Evolutionary conservation across 2,797 vertebrate species (phyloP), one percentile per base, ranked within the genome.

Genomic region (Tapirus indicus): DNA sequence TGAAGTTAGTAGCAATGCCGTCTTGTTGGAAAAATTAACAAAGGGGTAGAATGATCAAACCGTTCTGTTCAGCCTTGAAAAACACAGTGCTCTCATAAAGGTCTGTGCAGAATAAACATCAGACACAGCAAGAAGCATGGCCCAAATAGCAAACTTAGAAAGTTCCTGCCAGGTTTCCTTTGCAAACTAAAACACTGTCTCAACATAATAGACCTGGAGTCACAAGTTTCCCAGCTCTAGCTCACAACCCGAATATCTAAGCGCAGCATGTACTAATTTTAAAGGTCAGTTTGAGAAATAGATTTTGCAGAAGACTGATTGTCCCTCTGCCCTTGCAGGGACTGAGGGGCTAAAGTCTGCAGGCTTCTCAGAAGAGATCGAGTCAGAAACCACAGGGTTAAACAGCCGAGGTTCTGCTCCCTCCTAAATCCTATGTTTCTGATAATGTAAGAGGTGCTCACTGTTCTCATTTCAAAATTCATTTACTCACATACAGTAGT

Each of bases 261-360:
- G 77, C 58, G 78, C 88, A 69, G 35, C 9, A 69, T 41, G 41
- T 75, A 58, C n/a, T 94, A 52, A 91, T 85, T 97, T 92, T 84
- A 83, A 89, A 66, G n/a, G 41, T 93, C 54, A 54, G 32, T 79
- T 60, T 68, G 18, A 89, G 79, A 75, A 64, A 88, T 0, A 92
- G 12, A 88, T 78, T 82, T 94, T 92, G 25, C 13, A 95, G 82
- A 84, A 94, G 47, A 0, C 25, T 91, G 49, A 64, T 16, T 79
- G 23, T 41, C 21, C 23, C 18, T 89, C n/a, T 85, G 41, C 52
- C 66, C 21, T 83, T 94, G 20, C 5, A 72, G 72, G 21, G 54
- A 44, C 47, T 5, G 4, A 83, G 11, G 12, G 0, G 23, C 41
- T 69, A 13, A 93, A 79, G 17, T 47, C 47, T 74, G 32, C 62